Base-by-base conservation (phyloP, 2,797 vertebrate species). In the Pterois miles region DNA sequence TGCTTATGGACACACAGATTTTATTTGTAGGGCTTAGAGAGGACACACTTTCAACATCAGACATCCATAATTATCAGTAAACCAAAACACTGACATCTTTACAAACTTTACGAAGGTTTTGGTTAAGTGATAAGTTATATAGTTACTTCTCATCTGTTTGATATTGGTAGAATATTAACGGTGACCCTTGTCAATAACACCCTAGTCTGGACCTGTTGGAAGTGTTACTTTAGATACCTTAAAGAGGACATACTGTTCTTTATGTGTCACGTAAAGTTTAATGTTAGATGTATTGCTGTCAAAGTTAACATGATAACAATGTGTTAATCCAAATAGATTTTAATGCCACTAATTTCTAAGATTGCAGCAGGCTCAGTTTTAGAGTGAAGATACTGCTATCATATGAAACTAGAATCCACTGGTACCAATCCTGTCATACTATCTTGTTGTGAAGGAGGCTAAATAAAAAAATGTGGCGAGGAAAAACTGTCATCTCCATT, bases 201-300 rank as follows among this genome's bases (percentile, higher is more conserved):
- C 40, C 40, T 18, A 18, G 3, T 43, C 40, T 58, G 18, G 81
- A 86, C 91, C 85, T 91, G 85, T 69, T 16, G 40, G 13, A 33
- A 23, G 34, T 3, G 62, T 33, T 12, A 10, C 65, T 9, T n/a
- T 13, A 66, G 65, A 52, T 36, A 33, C 65, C 2, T 50, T 76
- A 43, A 43, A 18, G 46, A 48, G 1, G 0, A 46, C 43, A 46
- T 12, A 20, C 43, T 18, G 43, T 20, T 46, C 0, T 20, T 46
- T 46, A 46, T 46, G 18, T 46, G 43, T 20, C 0, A 22, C 4
- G 20, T 14, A 57, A 25, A 31, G 2, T 58, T 67, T 34, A 48
- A 31, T 40, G 20, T 46, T 36, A 59, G 2, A 63, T 50, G 33
- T 48, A 43, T 16, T 16, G 40, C 40, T 43, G 40, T 43, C 40